Percentiles rank a stretch among this genome's conserved stretches.
Conservation (phyloP, 2,888 invertebrate species). For the Nipponacmea schrenckii region DNA sequence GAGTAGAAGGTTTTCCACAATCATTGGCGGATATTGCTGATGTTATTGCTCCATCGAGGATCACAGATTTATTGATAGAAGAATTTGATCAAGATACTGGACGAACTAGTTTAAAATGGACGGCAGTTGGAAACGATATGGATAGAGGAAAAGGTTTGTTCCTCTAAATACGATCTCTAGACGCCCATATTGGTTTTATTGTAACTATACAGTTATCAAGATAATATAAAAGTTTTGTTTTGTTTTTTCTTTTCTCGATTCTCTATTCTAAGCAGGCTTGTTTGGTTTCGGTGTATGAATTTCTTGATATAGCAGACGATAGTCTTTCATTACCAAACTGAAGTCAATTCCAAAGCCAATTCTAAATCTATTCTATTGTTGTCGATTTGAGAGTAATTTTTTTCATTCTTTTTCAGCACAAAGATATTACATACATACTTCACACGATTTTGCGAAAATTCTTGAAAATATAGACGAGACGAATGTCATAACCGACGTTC, state of each 20-base stretch:
- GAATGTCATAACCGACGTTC: background rate
- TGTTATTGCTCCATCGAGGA: conserved; percentile 35
- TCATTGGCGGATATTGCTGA: conserved; percentile 17
- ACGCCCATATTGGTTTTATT: background rate
- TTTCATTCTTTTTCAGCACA: conserved; percentile 22
- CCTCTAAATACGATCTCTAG: no score
- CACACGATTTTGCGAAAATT: conserved; percentile 23
- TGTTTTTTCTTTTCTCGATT: no score
- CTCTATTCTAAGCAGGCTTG: no score
- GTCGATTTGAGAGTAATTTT: no score
- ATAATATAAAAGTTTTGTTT: no score
- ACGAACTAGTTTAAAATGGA: conserved; percentile 30
- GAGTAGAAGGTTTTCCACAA: conserved; percentile 27
- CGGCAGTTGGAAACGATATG: conserved; percentile 40
- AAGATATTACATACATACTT: conserved; percentile 25
- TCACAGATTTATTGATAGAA: conserved; percentile 31
- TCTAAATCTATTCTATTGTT: no score
- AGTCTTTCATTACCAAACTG: no score
- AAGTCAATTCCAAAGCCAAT: no score
- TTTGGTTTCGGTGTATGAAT: no score
- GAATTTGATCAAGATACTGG: conserved; percentile 26
- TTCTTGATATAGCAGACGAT: no score
- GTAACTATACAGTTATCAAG: no score
- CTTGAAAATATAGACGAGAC: conserved; percentile 11
- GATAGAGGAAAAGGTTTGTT: conserved; percentile 35